A percentile compares a stretch with the other conserved stretches of the same genome.
Evolutionary conservation across 2,113 vertebrate species (phyloP).

Genomic region (Aspiorhynchus laticeps): DNA sequence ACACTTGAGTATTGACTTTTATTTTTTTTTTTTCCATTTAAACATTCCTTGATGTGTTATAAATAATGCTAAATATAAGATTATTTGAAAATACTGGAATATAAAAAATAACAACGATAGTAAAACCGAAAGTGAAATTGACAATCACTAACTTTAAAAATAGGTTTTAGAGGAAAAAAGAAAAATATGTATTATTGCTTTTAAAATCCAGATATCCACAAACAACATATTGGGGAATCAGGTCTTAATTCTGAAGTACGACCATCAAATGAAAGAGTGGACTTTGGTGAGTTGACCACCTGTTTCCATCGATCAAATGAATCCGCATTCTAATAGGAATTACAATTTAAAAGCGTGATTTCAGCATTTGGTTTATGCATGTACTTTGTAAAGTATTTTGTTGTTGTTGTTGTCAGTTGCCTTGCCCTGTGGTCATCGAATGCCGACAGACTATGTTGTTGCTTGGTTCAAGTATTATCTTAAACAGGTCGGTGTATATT

Average conservation of each 20-base stretch:
- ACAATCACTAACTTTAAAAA: neutral
- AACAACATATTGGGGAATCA: neutral
- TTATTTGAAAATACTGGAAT: too few species aligned
- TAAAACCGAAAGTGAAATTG: conserved; percentile 20
- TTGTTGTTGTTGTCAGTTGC: neutral
- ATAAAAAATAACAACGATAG: neutral
- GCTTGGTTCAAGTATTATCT: conserved; percentile 47
- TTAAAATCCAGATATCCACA: neutral
- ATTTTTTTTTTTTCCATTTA: neutral
- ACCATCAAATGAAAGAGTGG: neutral
- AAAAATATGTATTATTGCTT: neutral
- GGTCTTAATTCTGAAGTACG: neutral
- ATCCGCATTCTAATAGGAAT: neutral
- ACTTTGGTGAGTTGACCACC: neutral
- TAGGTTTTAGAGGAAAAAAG: too few species aligned
- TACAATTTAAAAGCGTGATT: neutral
- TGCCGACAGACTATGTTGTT: conserved; percentile 44
- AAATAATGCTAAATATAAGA: neutral
- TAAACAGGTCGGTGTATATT: conserved; percentile 39
- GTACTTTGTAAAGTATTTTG: neutral
- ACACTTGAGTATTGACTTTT: neutral
- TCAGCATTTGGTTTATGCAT: neutral
- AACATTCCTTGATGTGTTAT: neutral
- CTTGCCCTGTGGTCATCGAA: conserved; percentile 51
- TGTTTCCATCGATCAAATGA: neutral